These are phyloP conservation scores for Romanogobio albipinnatus DNA, from an alignment of 2,113 vertebrate species.

Conservation along the genomic window DNA sequence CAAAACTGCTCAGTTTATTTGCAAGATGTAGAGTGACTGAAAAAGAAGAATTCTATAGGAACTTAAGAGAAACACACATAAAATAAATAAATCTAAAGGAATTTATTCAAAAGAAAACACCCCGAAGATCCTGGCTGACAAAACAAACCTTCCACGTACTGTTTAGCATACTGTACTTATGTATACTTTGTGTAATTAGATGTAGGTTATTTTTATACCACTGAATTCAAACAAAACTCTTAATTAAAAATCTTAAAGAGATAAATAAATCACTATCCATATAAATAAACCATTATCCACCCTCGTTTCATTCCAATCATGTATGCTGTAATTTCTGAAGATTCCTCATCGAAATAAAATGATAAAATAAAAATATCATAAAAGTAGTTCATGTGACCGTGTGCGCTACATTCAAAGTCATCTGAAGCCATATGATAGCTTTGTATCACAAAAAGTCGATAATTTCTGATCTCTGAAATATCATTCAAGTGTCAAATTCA, in stretches of 20 bases:
- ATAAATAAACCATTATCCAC: neutral
- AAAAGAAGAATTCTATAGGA: slow-evolving; percentile 25
- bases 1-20: slow-evolving; percentile 52
- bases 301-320: neutral
- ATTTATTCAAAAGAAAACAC: neutral
- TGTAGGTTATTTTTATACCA: neutral
- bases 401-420: neutral
- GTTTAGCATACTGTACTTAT: slow-evolving; percentile 6
- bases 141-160: slow-evolving; percentile 39
- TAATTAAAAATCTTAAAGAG: neutral
- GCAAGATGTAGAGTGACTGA: slow-evolving; percentile 26
- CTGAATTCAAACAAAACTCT: neutral
- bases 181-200: neutral
- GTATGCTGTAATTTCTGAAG: neutral
- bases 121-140: slow-evolving; percentile 28
- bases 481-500: neutral
- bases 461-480: neutral
- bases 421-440: neutral
- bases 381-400: neutral
- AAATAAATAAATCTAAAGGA: slow-evolving; percentile 10
- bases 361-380: neutral
- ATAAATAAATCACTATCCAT: neutral
- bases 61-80: slow-evolving; percentile 14
- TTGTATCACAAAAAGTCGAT: neutral
- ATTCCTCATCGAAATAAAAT: neutral